A percentile compares a stretch with the other conserved stretches of the same genome.
These are phyloP conservation scores for Nematolebias whitei DNA, from an alignment of 2,113 vertebrate species.

Conservation along the genomic window DNA sequence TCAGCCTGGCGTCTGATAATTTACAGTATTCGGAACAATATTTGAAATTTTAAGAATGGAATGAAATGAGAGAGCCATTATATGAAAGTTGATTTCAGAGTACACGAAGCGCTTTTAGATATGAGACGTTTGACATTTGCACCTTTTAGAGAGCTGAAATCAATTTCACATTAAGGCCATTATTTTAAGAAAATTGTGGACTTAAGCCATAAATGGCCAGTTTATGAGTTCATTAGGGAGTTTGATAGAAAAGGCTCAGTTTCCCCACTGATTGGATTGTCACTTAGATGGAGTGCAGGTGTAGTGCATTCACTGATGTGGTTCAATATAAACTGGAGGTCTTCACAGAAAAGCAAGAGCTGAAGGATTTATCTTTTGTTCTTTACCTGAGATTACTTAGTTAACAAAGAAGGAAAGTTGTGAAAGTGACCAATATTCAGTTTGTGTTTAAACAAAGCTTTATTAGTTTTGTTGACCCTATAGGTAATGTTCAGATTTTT, in stretches of 20 bases:
- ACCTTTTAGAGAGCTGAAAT: constrained; percentile 23
- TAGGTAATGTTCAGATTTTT: too few species aligned
- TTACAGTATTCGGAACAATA: background rate
- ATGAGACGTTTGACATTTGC: constrained; percentile 13
- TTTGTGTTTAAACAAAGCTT: too few species aligned
- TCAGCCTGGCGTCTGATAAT: background rate
- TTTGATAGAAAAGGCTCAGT: constrained; percentile 21
- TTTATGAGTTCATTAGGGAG: constrained; percentile 20
- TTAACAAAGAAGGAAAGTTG: constrained; percentile 16
- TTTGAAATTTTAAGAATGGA: background rate
- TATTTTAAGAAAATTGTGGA: constrained; percentile 33
- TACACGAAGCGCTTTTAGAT: background rate
- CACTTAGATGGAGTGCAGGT: constrained; percentile 1
- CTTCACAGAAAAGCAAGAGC: constrained; percentile 4
- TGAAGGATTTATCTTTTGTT: constrained; percentile 10
- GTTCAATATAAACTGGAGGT: constrained; percentile 28
- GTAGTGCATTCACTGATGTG: constrained; percentile 39
- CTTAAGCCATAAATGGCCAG: constrained; percentile 21
- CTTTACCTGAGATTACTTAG: constrained; percentile 5
- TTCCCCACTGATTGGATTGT: constrained; percentile 17
- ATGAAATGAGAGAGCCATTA: background rate
- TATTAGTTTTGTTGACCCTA: too few species aligned
- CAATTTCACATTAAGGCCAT: constrained; percentile 14
- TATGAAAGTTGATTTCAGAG: too few species aligned
- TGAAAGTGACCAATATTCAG: background rate